Conservation (phyloP, 2,888 invertebrate species). For the Dicroscelio sp. region DNA sequence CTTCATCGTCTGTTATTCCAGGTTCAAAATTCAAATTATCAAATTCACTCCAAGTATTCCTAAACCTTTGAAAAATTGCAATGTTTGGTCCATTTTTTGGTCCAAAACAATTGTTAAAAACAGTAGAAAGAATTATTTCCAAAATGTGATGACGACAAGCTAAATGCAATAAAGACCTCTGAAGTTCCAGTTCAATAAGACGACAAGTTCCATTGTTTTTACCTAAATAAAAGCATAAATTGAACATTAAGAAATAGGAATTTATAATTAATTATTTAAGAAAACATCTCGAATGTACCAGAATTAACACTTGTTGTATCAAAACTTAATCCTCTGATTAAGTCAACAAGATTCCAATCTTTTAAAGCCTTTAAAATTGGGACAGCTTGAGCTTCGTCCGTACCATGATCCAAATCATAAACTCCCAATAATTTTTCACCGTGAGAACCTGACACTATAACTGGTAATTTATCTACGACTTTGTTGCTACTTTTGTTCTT, state of each 20-base stretch:
- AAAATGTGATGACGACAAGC: slow-evolving; percentile 35
- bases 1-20: background rate
- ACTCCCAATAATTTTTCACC: no score
- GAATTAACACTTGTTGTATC: no score
- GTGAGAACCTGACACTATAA: background rate
- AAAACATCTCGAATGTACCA: no score
- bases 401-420: no score
- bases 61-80: slow-evolving; percentile 17
- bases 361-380: no score
- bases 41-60: background rate
- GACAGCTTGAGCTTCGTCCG: no score
- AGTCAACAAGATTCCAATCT: no score
- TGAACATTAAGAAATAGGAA: no score
- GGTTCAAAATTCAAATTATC: slow-evolving; percentile 2
- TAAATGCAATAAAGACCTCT: background rate
- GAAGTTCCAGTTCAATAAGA: background rate
- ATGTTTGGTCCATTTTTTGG: background rate
- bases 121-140: background rate
- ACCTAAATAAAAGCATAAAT: slow-evolving; percentile 12
- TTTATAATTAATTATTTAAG: no score
- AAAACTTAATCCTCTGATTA: no score
- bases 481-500: background rate
- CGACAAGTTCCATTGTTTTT: background rate
- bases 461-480: background rate
- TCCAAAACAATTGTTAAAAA: background rate